A percentile compares a stretch with the other conserved stretches of the same genome.
Evolutionary conservation across 2,797 vertebrate species (phyloP).

Genomic region (Bradypodion pumilum): DNA sequence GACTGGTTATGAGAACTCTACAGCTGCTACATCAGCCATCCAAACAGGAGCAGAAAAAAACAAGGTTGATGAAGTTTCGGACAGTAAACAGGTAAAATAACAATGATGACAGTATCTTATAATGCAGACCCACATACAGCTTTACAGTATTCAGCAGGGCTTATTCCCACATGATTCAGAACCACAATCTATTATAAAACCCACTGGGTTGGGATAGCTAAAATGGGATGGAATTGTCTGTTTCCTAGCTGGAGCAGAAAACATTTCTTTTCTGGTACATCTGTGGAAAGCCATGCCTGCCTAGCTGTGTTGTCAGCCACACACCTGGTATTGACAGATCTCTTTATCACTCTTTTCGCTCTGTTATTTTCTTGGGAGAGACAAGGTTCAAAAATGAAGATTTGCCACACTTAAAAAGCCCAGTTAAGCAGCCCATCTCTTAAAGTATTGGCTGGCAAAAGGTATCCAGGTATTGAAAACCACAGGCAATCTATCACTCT

Average conservation of each 20-base stretch:
- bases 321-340: not conserved
- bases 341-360: not conserved
- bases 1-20: not conserved
- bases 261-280: not conserved
- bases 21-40: constrained; percentile 5
- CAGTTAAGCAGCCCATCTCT: too few species aligned
- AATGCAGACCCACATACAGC: not conserved
- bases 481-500: not conserved
- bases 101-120: not conserved
- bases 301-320: not conserved
- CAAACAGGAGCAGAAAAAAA: constrained; percentile 19
- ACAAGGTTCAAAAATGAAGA: not conserved
- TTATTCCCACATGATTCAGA: not conserved
- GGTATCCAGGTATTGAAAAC: not conserved
- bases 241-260: not conserved
- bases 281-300: too few species aligned
- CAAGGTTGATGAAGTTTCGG: constrained; percentile 23
- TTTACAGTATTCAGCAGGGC: rapidly evolving
- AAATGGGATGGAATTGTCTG: not conserved
- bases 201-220: not conserved
- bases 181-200: not conserved
- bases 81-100: constrained; percentile 40
- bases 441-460: not conserved
- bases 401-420: not conserved
- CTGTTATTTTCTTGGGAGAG: not conserved